phyloP scores from a whole-genome alignment of 1,140 invertebrate genomes.

The Drosophila pruinosa region DNA sequence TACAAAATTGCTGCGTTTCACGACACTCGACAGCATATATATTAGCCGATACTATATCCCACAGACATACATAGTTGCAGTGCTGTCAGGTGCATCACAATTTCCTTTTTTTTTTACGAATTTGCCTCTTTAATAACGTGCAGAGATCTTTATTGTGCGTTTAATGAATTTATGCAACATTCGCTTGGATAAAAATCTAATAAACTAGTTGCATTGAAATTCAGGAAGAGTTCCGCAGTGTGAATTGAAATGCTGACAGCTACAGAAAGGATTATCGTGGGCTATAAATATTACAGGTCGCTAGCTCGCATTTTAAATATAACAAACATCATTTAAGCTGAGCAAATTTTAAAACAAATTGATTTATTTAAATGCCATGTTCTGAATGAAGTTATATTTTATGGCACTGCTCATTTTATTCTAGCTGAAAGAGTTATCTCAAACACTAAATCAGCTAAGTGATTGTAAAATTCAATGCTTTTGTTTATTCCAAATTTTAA shows the following conservation, averaged over 20 bases:
- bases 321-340: too few relatives aligned
- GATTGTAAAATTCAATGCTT: neutral
- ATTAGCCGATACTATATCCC: neutral
- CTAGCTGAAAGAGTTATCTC: neutral
- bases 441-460: neutral
- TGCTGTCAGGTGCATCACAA: slow-evolving; percentile 19
- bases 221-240: neutral
- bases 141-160: slow-evolving; percentile 75
- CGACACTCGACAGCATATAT: slow-evolving; percentile 6
- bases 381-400: neutral
- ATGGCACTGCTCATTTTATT: neutral
- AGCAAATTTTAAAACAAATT: too few relatives aligned
- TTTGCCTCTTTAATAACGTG: slow-evolving; percentile 56
- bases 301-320: too few relatives aligned
- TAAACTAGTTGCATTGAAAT: slow-evolving; percentile 23
- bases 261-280: neutral
- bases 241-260: slow-evolving; percentile 2
- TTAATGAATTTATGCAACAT: slow-evolving; percentile 79
- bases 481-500: neutral
- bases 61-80: neutral
- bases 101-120: neutral
- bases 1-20: slow-evolving; percentile 47
- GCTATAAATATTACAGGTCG: neutral
- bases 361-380: too few relatives aligned
- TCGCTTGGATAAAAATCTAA: slow-evolving; percentile 35